These are phyloP conservation scores for Numida meleagris DNA, from an alignment of 2,113 vertebrate genomes.

Conservation along the genomic window DNA sequence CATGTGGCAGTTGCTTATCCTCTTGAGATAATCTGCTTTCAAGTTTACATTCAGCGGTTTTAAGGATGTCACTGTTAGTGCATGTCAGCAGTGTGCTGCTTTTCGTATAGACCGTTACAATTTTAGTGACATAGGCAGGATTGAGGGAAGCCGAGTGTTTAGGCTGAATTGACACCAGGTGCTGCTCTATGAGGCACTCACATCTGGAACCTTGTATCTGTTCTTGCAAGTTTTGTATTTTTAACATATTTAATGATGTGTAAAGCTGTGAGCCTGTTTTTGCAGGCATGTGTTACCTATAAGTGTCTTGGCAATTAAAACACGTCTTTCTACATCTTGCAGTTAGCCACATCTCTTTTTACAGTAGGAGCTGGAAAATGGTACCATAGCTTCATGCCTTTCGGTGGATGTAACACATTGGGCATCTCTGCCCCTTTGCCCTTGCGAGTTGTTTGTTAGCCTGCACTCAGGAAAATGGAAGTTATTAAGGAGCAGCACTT, in stretches of 20 bases:
- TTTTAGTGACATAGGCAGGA: background rate
- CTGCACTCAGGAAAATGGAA: background rate
- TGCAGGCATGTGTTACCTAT: background rate
- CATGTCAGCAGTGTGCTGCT: slow-evolving; percentile 38
- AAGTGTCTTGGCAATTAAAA: background rate
- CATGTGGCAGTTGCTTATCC: slow-evolving; percentile 65
- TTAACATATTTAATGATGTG: background rate
- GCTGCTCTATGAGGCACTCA: background rate
- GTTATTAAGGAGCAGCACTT: background rate
- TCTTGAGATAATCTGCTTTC: slow-evolving; percentile 65
- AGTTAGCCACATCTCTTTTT: background rate
- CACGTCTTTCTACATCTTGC: background rate
- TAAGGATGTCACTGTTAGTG: background rate
- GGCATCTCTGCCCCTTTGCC: background rate
- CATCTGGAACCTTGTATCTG: slow-evolving; percentile 12
- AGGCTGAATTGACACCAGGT: slow-evolving; percentile 19
- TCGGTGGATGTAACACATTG: background rate
- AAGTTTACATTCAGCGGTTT: slow-evolving; percentile 57
- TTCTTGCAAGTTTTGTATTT: background rate
- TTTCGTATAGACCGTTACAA: background rate
- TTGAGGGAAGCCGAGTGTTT: background rate
- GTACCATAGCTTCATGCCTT: background rate
- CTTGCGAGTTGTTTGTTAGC: background rate
- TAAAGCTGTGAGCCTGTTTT: background rate
- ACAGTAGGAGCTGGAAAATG: background rate